Evolutionary conservation across 1,140 invertebrate species (phyloP).

Genomic region (Cotesia glomerata): DNA sequence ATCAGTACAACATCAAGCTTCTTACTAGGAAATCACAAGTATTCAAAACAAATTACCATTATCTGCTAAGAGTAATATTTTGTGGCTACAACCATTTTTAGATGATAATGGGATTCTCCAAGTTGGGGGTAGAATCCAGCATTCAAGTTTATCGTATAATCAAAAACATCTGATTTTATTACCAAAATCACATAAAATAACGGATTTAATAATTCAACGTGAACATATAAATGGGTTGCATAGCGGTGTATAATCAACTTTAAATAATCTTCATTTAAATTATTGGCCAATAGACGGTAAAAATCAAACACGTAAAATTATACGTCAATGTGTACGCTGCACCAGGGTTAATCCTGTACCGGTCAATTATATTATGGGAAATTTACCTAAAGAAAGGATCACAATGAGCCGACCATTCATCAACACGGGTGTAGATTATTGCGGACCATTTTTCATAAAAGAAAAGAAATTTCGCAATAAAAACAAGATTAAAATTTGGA

Average conservation of each 20-base stretch:
- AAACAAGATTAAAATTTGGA: too few relatives aligned
- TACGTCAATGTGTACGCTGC: background rate
- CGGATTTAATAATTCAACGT: background rate
- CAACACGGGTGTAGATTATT: background rate
- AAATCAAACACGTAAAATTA: background rate
- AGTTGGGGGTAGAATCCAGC: background rate
- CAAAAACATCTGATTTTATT: background rate
- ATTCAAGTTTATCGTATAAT: background rate
- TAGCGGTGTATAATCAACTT: background rate
- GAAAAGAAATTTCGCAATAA: too few relatives aligned
- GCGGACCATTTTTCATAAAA: too few relatives aligned
- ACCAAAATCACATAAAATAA: background rate
- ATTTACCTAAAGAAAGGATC: background rate
- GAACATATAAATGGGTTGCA: background rate
- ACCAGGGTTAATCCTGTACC: background rate
- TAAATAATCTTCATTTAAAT: background rate
- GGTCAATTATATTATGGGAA: slow-evolving; percentile 9
- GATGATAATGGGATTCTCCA: background rate
- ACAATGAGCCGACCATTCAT: background rate
- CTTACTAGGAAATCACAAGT: too few relatives aligned
- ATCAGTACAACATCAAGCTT: too few relatives aligned
- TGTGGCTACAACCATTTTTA: background rate
- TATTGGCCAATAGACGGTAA: background rate
- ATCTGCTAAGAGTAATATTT: background rate
- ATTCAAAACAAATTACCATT: too few relatives aligned